phyloP scores from a whole-genome alignment of 2,888 invertebrate genomes.

The Drosophila infuscata region DNA sequence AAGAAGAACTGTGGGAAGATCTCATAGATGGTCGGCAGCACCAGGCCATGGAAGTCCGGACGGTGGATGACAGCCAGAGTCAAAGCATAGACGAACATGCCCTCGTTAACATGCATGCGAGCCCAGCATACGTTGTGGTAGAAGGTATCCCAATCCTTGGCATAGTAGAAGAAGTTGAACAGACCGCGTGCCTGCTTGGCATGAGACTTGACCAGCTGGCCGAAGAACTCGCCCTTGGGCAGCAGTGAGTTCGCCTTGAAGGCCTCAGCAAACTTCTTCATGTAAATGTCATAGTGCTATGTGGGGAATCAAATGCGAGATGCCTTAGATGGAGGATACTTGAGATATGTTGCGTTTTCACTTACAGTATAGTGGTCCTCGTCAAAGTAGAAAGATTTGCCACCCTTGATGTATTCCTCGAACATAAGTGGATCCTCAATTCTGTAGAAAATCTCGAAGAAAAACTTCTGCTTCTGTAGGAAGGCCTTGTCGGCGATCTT shows the following conservation, averaged over 20 bases:
- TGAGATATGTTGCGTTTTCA: background rate
- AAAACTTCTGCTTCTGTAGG: conserved; percentile 75
- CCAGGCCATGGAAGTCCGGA: conserved; percentile 88
- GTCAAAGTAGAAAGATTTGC: conserved; percentile 86
- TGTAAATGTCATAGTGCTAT: conserved; percentile 64
- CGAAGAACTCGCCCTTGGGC: conserved; percentile 87
- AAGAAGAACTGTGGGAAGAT: conserved; percentile 90
- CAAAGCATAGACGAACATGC: conserved; percentile 89
- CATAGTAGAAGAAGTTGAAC: conserved; percentile 89
- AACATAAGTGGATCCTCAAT: conserved; percentile 67
- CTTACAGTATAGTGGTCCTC: conserved; percentile 60
- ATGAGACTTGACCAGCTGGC: conserved; percentile 85
- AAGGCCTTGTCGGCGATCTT: conserved; percentile 72
- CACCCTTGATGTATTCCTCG: conserved; percentile 78
- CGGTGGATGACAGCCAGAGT: conserved; percentile 88
- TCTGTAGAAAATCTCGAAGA: conserved; percentile 70
- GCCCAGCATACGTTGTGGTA: conserved; percentile 89
- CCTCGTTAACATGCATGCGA: conserved; percentile 89
- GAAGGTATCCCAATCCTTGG: conserved; percentile 90
- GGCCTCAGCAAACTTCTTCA: conserved; percentile 71
- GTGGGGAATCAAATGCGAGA: background rate
- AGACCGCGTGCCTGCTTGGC: conserved; percentile 86
- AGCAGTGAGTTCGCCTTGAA: conserved; percentile 85
- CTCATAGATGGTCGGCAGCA: conserved; percentile 90
- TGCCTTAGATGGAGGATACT: background rate